Percentiles rank a stretch among this genome's conserved stretches.
These are phyloP conservation scores for Palloptera scutellata DNA, from an alignment of 2,888 invertebrate species.

Conservation along the genomic window DNA sequence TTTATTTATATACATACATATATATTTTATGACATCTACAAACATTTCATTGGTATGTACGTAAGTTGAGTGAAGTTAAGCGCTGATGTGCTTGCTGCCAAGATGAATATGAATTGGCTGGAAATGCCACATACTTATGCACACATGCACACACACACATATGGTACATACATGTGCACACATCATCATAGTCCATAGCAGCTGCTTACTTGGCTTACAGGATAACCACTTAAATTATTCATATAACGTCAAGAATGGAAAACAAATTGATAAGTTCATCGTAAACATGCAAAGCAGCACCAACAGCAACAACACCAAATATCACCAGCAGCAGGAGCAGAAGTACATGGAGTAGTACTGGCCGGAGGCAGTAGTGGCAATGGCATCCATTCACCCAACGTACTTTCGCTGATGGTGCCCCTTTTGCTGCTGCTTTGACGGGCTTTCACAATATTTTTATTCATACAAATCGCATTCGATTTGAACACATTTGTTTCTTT, in stretches of 20 bases:
- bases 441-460: conserved; percentile 20
- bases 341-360: conserved; percentile 33
- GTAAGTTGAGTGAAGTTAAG: no score
- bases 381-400: conserved; percentile 3
- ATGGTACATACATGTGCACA: conserved; percentile 41
- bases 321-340: conserved; percentile 36
- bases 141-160: conserved; percentile 39
- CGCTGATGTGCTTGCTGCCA: no score
- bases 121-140: no score
- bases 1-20: conserved; percentile 36
- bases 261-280: conserved; percentile 62
- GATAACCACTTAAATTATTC: conserved; percentile 54
- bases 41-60: conserved; percentile 42
- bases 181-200: conserved; percentile 11
- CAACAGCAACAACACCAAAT: conserved; percentile 15
- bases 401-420: conserved; percentile 30
- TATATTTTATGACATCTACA: conserved; percentile 57
- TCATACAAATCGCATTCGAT: conserved; percentile 34
- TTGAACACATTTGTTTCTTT: background rate
- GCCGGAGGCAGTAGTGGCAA: background rate
- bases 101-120: no score
- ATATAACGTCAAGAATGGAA: conserved; percentile 55
- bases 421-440: background rate
- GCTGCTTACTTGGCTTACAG: conserved; percentile 21
- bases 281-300: conserved; percentile 57